Conservation (phyloP, 2,888 invertebrate species). For the Rhamnusium bicolor region DNA sequence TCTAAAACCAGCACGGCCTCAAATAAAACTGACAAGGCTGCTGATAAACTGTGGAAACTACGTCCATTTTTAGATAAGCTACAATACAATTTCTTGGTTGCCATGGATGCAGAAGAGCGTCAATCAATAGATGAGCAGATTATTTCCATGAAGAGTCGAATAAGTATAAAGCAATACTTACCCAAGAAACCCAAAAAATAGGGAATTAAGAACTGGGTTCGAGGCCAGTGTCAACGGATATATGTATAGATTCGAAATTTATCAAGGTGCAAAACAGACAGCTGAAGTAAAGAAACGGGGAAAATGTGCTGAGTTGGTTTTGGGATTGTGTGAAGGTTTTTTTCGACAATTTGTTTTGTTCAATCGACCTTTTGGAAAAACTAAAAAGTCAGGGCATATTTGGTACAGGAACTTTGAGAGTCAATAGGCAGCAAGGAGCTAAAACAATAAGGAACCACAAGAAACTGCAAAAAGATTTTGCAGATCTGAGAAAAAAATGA, state of each 20-base stretch:
- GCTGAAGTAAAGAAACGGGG: background rate
- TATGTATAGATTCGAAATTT: background rate
- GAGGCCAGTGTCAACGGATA: background rate
- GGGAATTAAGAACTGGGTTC: background rate
- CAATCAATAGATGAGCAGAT: too few species aligned
- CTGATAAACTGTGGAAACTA: too few species aligned
- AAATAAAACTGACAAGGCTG: too few species aligned
- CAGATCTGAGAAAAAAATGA: conserved; percentile 5
- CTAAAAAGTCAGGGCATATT: background rate
- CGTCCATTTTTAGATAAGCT: too few species aligned
- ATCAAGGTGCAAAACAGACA: too few species aligned
- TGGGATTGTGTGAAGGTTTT: background rate
- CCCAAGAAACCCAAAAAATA: too few species aligned
- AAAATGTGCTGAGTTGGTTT: background rate
- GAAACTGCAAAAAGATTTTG: background rate
- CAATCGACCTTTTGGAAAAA: background rate
- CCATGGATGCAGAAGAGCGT: too few species aligned
- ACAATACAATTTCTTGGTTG: too few species aligned
- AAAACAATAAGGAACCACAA: background rate
- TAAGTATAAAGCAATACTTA: too few species aligned
- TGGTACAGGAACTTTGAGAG: background rate
- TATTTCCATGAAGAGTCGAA: too few species aligned
- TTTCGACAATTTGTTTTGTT: background rate
- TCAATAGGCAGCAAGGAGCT: background rate
- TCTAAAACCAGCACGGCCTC: too few species aligned